Evolutionary conservation across 2,888 invertebrate genomes (phyloP).

Genomic region (Andrena trimmerana): DNA sequence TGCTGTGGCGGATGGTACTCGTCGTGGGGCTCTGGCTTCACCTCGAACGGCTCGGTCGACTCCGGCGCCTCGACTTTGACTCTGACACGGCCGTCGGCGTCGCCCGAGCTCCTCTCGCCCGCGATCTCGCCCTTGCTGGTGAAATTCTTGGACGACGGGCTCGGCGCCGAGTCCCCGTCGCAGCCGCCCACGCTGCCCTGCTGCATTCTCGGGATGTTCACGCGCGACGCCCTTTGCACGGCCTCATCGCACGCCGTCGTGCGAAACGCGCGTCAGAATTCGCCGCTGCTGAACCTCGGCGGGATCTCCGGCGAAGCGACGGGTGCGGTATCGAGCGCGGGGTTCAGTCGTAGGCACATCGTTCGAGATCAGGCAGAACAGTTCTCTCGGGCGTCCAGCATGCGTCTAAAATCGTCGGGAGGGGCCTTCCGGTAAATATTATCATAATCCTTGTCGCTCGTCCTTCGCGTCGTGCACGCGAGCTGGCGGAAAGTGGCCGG

Average conservation of each 20-base stretch:
- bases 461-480: neutral
- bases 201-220: constrained; percentile 75
- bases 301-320: neutral
- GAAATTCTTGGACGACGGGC: constrained; percentile 42
- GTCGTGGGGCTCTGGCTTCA: constrained; percentile 69
- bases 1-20: constrained; percentile 64
- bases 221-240: constrained; percentile 10
- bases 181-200: constrained; percentile 77
- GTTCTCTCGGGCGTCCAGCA: neutral
- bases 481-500: neutral
- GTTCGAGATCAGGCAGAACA: neutral
- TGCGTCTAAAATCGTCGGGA: neutral
- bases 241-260: constrained; percentile 3
- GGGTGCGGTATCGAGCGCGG: neutral
- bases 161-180: constrained; percentile 58
- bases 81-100: constrained; percentile 68
- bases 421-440: neutral
- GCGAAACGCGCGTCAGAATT: constrained; percentile 28
- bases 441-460: neutral
- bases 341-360: constrained; percentile 15
- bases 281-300: neutral
- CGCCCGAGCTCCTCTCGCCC: constrained; percentile 44
- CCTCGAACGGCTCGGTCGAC: constrained; percentile 57
- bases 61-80: constrained; percentile 76
- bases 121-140: constrained; percentile 44